phyloP scores from a whole-genome alignment of 2,797 vertebrate genomes.

The Crocidura indochinensis region DNA sequence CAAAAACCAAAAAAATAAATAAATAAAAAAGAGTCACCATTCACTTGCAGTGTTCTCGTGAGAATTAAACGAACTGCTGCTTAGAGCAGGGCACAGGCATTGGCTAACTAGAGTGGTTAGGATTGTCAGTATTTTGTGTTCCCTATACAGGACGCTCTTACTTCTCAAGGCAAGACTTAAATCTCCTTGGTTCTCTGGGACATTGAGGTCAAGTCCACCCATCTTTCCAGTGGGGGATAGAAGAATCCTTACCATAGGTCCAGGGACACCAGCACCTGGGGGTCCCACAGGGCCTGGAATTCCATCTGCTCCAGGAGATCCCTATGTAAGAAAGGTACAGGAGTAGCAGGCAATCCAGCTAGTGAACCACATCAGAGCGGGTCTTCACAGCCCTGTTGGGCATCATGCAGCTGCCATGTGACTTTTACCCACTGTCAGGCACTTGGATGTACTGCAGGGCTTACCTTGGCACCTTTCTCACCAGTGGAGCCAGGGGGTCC shows the following conservation, averaged over 20 bases:
- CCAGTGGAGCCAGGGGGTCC: slow-evolving; percentile 92
- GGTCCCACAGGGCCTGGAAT: slow-evolving; percentile 92
- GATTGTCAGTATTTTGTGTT: not conserved
- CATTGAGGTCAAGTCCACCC: rapidly evolving
- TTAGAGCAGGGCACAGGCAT: not conserved
- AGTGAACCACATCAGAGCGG: not conserved
- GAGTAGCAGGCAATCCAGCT: not conserved
- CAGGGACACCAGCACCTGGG: slow-evolving; percentile 88
- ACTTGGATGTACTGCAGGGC: slow-evolving; percentile 13
- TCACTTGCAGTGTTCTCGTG: not conserved
- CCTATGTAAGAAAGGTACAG: slow-evolving; percentile 88
- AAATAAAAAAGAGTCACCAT: too few species aligned
- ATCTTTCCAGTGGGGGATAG: not conserved
- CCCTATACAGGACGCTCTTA: not conserved
- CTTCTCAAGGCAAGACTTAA: not conserved
- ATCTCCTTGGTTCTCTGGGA: not conserved
- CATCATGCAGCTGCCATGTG: not conserved
- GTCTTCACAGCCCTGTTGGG: rapidly evolving
- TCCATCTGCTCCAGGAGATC: slow-evolving; percentile 91
- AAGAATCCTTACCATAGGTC: slow-evolving; percentile 90
- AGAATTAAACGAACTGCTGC: not conserved
- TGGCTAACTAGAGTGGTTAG: not conserved
- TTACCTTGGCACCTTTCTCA: slow-evolving; percentile 94
- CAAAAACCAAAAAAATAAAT: too few species aligned
- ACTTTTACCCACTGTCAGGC: not conserved